These are phyloP conservation scores for Connochaetes taurinus DNA, from an alignment of 2,113 vertebrate species.

Conservation along the genomic window DNA sequence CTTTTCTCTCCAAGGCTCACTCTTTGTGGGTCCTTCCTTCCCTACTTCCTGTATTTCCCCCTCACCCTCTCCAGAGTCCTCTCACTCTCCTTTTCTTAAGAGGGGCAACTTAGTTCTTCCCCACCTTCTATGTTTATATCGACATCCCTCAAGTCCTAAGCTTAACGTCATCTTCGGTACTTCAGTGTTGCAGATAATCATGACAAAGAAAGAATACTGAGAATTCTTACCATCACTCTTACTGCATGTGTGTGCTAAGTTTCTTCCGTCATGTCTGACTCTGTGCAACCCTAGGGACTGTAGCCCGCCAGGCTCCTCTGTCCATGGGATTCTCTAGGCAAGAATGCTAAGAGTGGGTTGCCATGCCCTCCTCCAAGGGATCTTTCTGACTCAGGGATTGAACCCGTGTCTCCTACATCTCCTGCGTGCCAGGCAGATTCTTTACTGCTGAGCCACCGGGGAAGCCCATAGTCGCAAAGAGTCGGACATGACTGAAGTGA, in stretches of 20 bases:
- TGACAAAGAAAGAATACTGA: background rate
- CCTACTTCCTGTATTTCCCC: background rate
- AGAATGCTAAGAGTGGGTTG: background rate
- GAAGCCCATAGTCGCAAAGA: background rate
- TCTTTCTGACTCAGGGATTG: background rate
- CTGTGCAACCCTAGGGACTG: background rate
- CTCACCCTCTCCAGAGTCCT: background rate
- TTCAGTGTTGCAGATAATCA: background rate
- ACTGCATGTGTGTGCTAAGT: background rate
- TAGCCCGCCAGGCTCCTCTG: background rate
- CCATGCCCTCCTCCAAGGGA: background rate
- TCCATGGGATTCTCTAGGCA: background rate
- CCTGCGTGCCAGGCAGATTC: background rate
- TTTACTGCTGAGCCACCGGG: background rate
- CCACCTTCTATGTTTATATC: background rate
- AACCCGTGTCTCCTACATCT: background rate
- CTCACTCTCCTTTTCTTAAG: background rate
- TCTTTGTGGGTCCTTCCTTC: background rate
- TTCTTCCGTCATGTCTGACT: fast-evolving
- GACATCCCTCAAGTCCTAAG: background rate
- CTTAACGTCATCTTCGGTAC: background rate
- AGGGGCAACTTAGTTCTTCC: background rate
- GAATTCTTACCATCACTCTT: background rate
- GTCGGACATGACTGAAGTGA: background rate
- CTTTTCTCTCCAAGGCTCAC: background rate